Percentiles rank a stretch among this genome's conserved stretches.
These are phyloP conservation scores for Syngnathus rostellatus DNA, from an alignment of 2,797 vertebrate species.

Conservation along the genomic window DNA sequence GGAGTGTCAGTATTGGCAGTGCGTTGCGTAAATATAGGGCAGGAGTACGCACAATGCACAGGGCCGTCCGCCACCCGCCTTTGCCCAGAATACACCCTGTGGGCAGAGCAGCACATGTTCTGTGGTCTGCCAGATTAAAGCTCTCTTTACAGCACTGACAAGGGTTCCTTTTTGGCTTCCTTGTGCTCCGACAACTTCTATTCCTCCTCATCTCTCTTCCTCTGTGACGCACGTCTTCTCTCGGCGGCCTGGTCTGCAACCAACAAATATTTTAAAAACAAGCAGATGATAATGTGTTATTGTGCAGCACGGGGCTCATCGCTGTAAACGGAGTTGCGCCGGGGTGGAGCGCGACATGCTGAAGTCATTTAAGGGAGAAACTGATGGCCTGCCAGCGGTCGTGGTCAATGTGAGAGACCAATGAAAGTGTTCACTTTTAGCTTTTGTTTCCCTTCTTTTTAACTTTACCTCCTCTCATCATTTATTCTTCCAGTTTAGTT, in stretches of 20 bases:
- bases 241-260: constrained; percentile 48
- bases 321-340: constrained; percentile 74
- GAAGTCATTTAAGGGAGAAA: constrained; percentile 78
- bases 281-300: constrained; percentile 61
- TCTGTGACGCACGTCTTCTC: constrained; percentile 57
- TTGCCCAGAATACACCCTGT: constrained; percentile 70
- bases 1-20: constrained; percentile 57
- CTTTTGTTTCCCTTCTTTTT: constrained; percentile 72
- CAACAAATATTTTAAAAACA: constrained; percentile 67
- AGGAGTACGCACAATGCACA: constrained; percentile 68
- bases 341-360: constrained; percentile 70
- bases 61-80: constrained; percentile 58
- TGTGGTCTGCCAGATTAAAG: constrained; percentile 75
- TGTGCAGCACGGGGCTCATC: constrained; percentile 52
- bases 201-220: constrained; percentile 43
- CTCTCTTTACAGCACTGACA: constrained; percentile 71
- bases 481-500: constrained; percentile 15
- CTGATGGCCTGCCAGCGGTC: constrained; percentile 64
- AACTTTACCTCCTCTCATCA: constrained; percentile 30
- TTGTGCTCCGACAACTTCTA: constrained; percentile 66
- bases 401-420: constrained; percentile 72
- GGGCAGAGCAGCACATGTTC: constrained; percentile 70
- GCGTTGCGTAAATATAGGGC: constrained; percentile 68
- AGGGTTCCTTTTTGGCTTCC: constrained; percentile 55
- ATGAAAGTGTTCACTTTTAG: constrained; percentile 63